Conservation (phyloP, 2,888 invertebrate genomes). For the Melieria omissa region DNA sequence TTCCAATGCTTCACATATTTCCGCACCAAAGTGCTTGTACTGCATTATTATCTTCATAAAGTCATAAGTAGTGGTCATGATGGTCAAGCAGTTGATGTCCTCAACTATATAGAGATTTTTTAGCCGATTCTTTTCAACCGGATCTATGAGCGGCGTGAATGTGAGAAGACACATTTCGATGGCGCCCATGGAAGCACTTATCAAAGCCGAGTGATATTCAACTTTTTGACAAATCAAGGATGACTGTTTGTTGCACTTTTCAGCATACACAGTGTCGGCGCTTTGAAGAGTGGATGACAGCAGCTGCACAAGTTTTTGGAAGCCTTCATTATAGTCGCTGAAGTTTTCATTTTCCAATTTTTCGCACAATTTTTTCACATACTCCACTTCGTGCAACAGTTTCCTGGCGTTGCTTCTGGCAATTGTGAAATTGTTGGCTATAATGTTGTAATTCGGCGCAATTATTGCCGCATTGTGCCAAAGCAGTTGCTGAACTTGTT, state of each 20-base stretch:
- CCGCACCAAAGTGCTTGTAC: conserved; percentile 60
- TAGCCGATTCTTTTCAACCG: conserved; percentile 80
- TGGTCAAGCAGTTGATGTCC: conserved; percentile 74
- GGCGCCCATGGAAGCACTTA: conserved; percentile 66
- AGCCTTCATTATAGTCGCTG: conserved; percentile 50
- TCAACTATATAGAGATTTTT: conserved; percentile 77
- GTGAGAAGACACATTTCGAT: conserved; percentile 71
- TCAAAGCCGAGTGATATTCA: conserved; percentile 48
- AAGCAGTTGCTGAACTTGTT: conserved; percentile 67
- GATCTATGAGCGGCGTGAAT: conserved; percentile 81
- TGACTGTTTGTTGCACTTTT: not conserved
- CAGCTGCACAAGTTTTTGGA: conserved; percentile 48
- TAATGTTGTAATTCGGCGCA: conserved; percentile 41
- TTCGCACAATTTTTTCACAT: conserved; percentile 48
- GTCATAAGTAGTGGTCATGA: conserved; percentile 71
- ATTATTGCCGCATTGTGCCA: conserved; percentile 68
- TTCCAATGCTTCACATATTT: conserved; percentile 53
- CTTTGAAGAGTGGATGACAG: conserved; percentile 22
- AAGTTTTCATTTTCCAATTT: conserved; percentile 46
- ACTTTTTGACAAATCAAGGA: conserved; percentile 36
- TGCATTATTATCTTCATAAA: conserved; percentile 62
- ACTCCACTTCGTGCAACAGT: conserved; percentile 56
- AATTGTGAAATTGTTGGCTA: conserved; percentile 43
- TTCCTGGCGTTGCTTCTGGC: conserved; percentile 49
- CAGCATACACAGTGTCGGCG: conserved; percentile 20